phyloP scores from a whole-genome alignment of 53 echinoderm and acorn worm genomes.

The Arbacia lixula region DNA sequence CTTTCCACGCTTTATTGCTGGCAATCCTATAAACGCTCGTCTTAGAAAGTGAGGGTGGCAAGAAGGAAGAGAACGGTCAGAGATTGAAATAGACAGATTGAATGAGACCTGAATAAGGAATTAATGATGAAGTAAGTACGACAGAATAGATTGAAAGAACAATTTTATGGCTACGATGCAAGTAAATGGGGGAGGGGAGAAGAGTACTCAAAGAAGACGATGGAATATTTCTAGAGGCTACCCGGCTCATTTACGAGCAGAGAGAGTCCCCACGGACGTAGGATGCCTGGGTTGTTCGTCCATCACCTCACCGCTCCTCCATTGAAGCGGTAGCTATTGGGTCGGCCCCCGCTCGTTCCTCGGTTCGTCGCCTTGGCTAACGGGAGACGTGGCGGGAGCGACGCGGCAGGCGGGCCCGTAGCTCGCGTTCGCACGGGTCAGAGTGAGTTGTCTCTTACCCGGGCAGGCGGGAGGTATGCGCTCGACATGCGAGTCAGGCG shows the following conservation, averaged over 20 bases:
- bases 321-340: too few species aligned
- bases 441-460: too few species aligned
- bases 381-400: slow-evolving; percentile 26
- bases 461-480: background rate
- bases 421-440: background rate
- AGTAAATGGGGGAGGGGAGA: background rate
- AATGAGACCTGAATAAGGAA: too few species aligned
- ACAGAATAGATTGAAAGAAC: slow-evolving; percentile 9
- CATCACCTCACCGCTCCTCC: too few species aligned
- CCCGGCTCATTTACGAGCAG: slow-evolving; percentile 11
- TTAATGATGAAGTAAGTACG: background rate
- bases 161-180: too few species aligned
- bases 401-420: slow-evolving; percentile 43
- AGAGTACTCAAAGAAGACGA: background rate
- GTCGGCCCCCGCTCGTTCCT: too few species aligned
- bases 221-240: slow-evolving; percentile 38
- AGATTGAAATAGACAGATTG: too few species aligned
- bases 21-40: too few species aligned
- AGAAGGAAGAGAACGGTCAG: background rate
- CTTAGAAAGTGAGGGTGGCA: background rate
- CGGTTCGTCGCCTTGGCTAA: slow-evolving; percentile 35
- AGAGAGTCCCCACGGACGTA: background rate
- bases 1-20: too few species aligned
- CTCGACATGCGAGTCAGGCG: slow-evolving; percentile 1
- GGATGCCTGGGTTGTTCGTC: slow-evolving; percentile 5